Conservation (phyloP, 2,888 invertebrate genomes). For the Schizotus pectinicornis region DNA sequence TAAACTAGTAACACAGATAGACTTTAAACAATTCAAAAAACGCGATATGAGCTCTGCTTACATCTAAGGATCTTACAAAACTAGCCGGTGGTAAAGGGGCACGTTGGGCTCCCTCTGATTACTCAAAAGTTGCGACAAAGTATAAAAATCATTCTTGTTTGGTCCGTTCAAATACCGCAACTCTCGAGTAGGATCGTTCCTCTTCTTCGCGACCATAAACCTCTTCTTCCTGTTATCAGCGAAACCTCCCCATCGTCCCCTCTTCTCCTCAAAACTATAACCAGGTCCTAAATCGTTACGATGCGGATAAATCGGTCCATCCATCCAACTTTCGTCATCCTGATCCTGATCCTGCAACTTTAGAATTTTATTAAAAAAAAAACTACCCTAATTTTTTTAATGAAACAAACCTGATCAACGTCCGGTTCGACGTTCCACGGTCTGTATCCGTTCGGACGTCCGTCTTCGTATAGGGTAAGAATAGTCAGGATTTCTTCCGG, state of each 20-base stretch:
- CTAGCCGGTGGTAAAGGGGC: conserved; percentile 67
- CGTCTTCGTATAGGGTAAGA: conserved; percentile 67
- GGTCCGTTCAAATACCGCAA: conserved; percentile 54
- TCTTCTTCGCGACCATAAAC: conserved; percentile 68
- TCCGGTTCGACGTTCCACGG: conserved; percentile 61
- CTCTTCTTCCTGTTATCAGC: conserved; percentile 59
- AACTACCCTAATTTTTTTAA: too few relatives aligned
- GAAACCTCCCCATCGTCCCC: conserved; percentile 43
- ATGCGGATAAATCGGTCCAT: conserved; percentile 64
- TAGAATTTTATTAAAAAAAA: too few relatives aligned
- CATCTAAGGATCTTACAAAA: conserved; percentile 59
- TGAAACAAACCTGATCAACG: conserved; percentile 52
- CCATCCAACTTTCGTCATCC: conserved; percentile 66
- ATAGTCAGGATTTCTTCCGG: conserved; percentile 68
- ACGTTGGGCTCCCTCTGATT: conserved; percentile 62
- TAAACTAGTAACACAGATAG: conserved; percentile 36
- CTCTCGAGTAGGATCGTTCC: conserved; percentile 56
- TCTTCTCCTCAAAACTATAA: conserved; percentile 46
- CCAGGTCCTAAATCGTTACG: conserved; percentile 52
- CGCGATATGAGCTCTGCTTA: conserved; percentile 27
- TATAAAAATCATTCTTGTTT: conserved; percentile 65
- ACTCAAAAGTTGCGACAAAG: conserved; percentile 65
- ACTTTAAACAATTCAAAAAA: conserved; percentile 29
- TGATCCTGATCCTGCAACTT: conserved; percentile 58
- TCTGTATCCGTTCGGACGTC: conserved; percentile 57